Percentiles rank a stretch among this genome's conserved stretches.
Evolutionary conservation across 2,113 vertebrate species (phyloP).

Genomic region (Lethenteron camtschaticum): DNA sequence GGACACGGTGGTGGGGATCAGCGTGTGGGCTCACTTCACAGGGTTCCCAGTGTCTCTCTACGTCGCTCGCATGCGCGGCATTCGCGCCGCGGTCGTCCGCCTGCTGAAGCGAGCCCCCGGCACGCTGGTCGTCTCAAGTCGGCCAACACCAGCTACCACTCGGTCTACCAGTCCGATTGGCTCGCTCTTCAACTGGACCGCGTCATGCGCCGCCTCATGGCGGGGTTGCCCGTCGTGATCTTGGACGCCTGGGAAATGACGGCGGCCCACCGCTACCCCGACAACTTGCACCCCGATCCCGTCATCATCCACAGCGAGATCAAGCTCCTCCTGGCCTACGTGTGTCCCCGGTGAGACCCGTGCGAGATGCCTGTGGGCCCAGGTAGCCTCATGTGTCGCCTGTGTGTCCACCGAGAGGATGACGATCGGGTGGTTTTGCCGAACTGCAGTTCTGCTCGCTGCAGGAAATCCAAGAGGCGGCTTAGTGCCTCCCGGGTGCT

Average conservation of each 20-base stretch:
- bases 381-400: no score
- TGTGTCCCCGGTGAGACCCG: conserved; percentile 11
- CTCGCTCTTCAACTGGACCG: conserved; percentile 17
- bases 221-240: conserved; percentile 13
- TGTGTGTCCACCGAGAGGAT: no score
- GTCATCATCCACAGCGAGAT: conserved; percentile 15
- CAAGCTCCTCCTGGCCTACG: conserved; percentile 16
- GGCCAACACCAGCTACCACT: conserved; percentile 17
- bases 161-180: conserved; percentile 16
- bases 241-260: conserved; percentile 20
- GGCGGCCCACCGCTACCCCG: conserved; percentile 14
- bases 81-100: conserved; percentile 10
- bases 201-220: conserved; percentile 12
- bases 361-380: no score
- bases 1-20: conserved; percentile 13
- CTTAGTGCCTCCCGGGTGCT: no score
- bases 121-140: conserved; percentile 15
- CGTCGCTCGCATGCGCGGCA: conserved; percentile 9
- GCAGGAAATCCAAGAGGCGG: no score
- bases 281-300: conserved; percentile 11
- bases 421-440: no score
- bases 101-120: conserved; percentile 12
- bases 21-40: conserved; percentile 15
- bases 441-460: no score
- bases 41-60: conserved; percentile 10